A percentile compares a stretch with the other conserved stretches of the same genome.
Evolutionary conservation across 2,888 invertebrate species (phyloP).

Genomic region (Osedax fenrisi): DNA sequence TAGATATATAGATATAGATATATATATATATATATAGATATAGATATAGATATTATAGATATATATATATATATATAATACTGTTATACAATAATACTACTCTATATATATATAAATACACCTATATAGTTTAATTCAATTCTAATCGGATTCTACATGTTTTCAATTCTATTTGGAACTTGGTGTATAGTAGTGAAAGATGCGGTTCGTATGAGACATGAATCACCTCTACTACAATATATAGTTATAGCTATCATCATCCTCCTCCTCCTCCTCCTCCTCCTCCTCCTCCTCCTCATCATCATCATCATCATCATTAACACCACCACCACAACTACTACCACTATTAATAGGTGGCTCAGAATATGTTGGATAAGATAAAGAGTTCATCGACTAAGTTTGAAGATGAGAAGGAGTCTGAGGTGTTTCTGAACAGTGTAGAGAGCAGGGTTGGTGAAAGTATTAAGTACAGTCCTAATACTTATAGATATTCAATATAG

Average conservation of each 20-base stretch:
- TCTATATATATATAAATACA: neutral
- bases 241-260: no score
- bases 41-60: no score
- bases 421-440: constrained; percentile 1
- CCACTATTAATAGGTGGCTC: neutral
- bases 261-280: no score
- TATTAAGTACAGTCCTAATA: no score
- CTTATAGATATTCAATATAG: no score
- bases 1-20: no score
- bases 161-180: neutral
- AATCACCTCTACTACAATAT: no score
- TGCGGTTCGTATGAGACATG: neutral
- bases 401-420: neutral
- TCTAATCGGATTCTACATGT: neutral
- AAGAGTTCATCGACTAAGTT: constrained; percentile 3
- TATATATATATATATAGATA: no score
- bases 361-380: neutral
- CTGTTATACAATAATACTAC: no score
- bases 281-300: neutral
- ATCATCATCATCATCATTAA: neutral
- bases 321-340: neutral
- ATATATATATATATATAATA: neutral
- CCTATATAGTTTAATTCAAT: neutral
- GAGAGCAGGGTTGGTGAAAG: constrained; percentile 6
- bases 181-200: neutral